Base-by-base conservation (phyloP, 1,140 invertebrate species). In the Cotesia glomerata region DNA sequence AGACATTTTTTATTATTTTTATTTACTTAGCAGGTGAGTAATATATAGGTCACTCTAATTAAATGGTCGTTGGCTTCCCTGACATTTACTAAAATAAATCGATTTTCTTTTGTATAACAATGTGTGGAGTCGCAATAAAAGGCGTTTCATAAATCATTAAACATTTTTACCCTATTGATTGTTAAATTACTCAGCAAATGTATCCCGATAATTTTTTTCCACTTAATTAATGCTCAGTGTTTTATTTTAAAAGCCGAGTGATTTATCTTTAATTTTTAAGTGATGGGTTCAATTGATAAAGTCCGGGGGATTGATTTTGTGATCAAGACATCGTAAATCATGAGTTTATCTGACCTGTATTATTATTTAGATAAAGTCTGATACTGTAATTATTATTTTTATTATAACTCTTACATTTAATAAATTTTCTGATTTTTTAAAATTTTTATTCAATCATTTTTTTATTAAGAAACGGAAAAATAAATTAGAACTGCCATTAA, bases 241-340 rank as follows among this genome's bases (percentile, higher is more conserved):
- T 56, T 64, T 63, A 14, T 56, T 56, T 59, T 11, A 35, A 49
- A 32, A 14, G 11, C 36, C 0, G 2, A 16, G 18, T n/a, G 39
- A 71, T 56, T 67, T 45, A 35, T 18, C 52, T 5, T 65, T n/a
- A 54, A 11, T 18, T 39, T 52, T 26, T 59, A 64, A 62, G 66
- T 75, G 71, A 72, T 72, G 59, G 56, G 52, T 14, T 58, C 49
- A 61, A 36, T 18, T 39, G 81, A 82, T 82, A 80, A 69, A 66
- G 36, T 75, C 77, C 51, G 69, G 66, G 26, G 75, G 74, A 82
- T 82, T 56, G 81, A 82, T 81, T 82, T 81, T 81, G 65, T 78
- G 71, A 82, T 81, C 80, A 78, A 58, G 74, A 75, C 81, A 82
- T n/a, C 72, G 34, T 77, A 80, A 77, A 74, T 80, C 78, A 72